A percentile compares a stretch with the other conserved stretches of the same genome.
These are phyloP conservation scores for Spilosoma lubricipeda DNA, from an alignment of 2,888 invertebrate genomes.

Conservation along the genomic window DNA sequence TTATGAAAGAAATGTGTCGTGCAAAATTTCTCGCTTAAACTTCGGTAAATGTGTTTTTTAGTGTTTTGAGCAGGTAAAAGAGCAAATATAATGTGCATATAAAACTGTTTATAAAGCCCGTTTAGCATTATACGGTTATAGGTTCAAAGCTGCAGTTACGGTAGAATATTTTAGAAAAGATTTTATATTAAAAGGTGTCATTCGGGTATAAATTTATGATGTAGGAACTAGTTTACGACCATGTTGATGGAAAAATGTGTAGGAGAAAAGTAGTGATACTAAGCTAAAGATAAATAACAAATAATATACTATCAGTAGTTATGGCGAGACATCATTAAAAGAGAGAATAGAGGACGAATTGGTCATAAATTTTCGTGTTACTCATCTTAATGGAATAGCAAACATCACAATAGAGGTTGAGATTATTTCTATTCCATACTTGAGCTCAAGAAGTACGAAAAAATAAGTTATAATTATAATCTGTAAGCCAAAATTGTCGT, in stretches of 20 bases:
- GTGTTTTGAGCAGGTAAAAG: constrained; percentile 5
- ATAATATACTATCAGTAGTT: no score
- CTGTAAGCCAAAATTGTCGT: no score
- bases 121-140: constrained; percentile 19
- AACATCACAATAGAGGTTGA: background rate
- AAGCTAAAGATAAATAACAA: background rate
- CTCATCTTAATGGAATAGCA: background rate
- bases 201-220: background rate
- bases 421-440: background rate
- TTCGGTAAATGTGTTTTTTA: constrained; percentile 1
- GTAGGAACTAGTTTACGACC: background rate
- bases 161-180: constrained; percentile 6
- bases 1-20: constrained; percentile 6
- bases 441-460: background rate
- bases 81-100: constrained; percentile 9
- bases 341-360: background rate
- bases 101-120: constrained; percentile 15
- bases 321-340: background rate
- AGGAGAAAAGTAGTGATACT: background rate
- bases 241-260: background rate
- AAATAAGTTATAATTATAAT: no score
- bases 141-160: constrained; percentile 18
- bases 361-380: background rate
- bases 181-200: constrained; percentile 14
- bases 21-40: constrained; percentile 7